Evolutionary conservation across 2,888 invertebrate genomes (phyloP).

Genomic region (Euplexia lucipara): DNA sequence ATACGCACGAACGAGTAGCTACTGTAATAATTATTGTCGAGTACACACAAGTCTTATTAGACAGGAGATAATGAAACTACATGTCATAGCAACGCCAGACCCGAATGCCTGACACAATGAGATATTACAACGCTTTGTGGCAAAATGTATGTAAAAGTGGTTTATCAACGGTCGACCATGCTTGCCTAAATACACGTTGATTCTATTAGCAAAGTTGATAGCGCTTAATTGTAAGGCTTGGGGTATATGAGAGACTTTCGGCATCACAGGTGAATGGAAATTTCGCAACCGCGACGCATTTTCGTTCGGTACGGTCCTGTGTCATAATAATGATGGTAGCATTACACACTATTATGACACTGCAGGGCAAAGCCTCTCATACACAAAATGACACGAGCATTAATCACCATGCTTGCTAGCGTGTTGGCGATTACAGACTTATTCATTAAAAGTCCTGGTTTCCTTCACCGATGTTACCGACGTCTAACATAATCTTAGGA

Average conservation of each 20-base stretch:
- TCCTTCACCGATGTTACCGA: no score
- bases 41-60: constrained; percentile 28
- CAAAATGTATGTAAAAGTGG: not conserved
- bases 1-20: not conserved
- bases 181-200: constrained; percentile 43
- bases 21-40: constrained; percentile 32
- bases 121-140: constrained; percentile 36
- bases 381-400: no score
- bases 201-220: constrained; percentile 38
- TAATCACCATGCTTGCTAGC: no score
- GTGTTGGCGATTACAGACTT: no score
- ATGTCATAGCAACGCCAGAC: constrained; percentile 36
- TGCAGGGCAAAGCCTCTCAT: no score
- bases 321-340: no score
- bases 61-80: constrained; percentile 47
- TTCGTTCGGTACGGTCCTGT: no score
- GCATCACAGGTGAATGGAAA: no score
- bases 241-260: not conserved
- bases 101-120: constrained; percentile 34
- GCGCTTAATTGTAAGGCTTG: not conserved
- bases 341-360: no score
- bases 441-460: no score
- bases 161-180: constrained; percentile 34
- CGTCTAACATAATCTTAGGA: no score
- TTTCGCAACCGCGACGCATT: not conserved